phyloP scores from a whole-genome alignment of 2,888 invertebrate genomes.

The Bombylius major region DNA sequence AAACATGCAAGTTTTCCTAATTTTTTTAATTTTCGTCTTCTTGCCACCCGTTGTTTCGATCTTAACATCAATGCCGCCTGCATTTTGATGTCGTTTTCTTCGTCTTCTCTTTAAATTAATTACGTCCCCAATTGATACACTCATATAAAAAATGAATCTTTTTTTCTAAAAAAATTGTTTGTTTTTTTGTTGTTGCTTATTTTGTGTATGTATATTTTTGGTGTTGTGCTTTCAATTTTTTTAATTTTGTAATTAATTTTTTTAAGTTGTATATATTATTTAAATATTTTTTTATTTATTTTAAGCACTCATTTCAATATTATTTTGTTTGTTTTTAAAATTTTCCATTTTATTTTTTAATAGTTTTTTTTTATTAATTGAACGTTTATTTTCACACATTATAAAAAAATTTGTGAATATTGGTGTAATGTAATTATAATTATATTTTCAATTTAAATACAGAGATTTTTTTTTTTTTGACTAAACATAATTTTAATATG shows the following conservation, averaged over 20 bases:
- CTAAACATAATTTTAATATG: too few relatives aligned
- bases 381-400: too few relatives aligned
- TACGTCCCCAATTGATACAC: slow-evolving; percentile 23
- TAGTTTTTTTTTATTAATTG: too few relatives aligned
- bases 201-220: neutral
- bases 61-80: slow-evolving; percentile 88
- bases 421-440: too few relatives aligned
- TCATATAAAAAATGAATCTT: slow-evolving; percentile 7
- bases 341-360: too few relatives aligned
- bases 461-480: too few relatives aligned
- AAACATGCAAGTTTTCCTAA: slow-evolving; percentile 63
- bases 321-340: slow-evolving; percentile 1
- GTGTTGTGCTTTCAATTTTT: neutral
- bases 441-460: too few relatives aligned
- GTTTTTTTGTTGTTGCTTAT: neutral
- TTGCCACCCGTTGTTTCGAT: slow-evolving; percentile 75
- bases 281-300: neutral
- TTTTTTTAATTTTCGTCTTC: slow-evolving; percentile 62
- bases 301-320: slow-evolving; percentile 9
- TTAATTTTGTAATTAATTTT: neutral
- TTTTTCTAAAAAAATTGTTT: too few relatives aligned
- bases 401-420: too few relatives aligned
- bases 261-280: neutral
- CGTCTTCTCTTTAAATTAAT: slow-evolving; percentile 22
- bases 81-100: slow-evolving; percentile 45